phyloP scores from a whole-genome alignment of 2,888 invertebrate species.

The Dicyrtomina minuta region DNA sequence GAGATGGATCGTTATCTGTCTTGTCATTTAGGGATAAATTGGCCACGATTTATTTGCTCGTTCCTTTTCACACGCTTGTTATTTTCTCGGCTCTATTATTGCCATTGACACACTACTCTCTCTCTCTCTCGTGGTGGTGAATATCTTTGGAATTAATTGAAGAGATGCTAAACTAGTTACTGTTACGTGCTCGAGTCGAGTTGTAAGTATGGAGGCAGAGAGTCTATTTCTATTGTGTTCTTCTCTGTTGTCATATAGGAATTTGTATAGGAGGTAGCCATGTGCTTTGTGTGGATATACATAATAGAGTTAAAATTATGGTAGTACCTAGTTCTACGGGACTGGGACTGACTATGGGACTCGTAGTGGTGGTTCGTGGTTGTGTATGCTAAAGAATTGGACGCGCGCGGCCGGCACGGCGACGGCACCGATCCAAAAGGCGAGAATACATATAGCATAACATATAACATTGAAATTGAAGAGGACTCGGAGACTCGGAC shows the following conservation, averaged over 20 bases:
- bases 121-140: slow-evolving; percentile 8
- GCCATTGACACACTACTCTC: slow-evolving; percentile 10
- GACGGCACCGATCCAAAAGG: too few relatives aligned
- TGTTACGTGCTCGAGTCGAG: neutral
- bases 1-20: slow-evolving; percentile 40
- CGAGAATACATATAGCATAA: too few relatives aligned
- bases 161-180: neutral
- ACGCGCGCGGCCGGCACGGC: neutral
- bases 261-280: too few relatives aligned
- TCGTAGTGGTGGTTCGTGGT: too few relatives aligned
- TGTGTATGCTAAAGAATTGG: neutral
- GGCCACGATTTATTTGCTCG: slow-evolving; percentile 42
- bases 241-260: neutral
- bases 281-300: too few relatives aligned
- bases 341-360: too few relatives aligned
- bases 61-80: slow-evolving; percentile 40
- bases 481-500: too few relatives aligned
- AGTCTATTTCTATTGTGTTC: neutral
- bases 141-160: slow-evolving; percentile 18
- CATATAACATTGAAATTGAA: too few relatives aligned
- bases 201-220: too few relatives aligned
- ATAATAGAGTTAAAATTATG: too few relatives aligned
- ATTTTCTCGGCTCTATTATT: slow-evolving; percentile 32
- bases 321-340: too few relatives aligned
- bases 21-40: slow-evolving; percentile 44